Conservation (phyloP, 2,888 invertebrate genomes). For the Dicycla oo region DNA sequence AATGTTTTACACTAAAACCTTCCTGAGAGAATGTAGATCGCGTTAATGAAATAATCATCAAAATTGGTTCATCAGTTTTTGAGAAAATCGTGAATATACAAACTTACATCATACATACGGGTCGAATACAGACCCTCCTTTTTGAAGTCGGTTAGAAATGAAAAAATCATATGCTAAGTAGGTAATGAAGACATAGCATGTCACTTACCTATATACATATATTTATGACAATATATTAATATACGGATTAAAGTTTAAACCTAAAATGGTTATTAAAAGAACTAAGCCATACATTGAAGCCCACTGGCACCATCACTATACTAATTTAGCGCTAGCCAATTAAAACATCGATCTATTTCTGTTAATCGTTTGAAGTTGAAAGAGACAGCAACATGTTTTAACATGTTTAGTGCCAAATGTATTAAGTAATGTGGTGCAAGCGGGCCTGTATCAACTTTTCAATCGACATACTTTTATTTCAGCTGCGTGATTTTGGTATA, state of each 20-base stretch:
- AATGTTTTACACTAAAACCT: too few relatives aligned
- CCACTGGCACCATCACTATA: background rate
- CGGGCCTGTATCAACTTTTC: background rate
- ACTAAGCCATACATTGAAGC: background rate
- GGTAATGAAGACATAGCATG: background rate
- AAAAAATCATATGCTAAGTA: too few relatives aligned
- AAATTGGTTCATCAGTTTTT: too few relatives aligned
- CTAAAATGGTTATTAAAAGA: background rate
- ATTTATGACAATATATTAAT: too few relatives aligned
- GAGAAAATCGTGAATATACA: too few relatives aligned
- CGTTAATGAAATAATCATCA: too few relatives aligned
- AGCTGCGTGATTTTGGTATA: background rate
- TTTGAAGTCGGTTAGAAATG: too few relatives aligned
- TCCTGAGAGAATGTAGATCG: too few relatives aligned
- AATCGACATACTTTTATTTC: background rate
- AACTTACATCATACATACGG: too few relatives aligned
- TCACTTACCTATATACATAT: too few relatives aligned
- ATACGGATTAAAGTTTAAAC: background rate
- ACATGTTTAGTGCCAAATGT: background rate
- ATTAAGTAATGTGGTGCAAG: background rate
- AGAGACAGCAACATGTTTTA: background rate
- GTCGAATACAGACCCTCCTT: too few relatives aligned
- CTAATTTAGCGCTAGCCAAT: background rate
- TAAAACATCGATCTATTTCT: background rate
- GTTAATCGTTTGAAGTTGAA: background rate